Percentiles rank a stretch among this genome's conserved stretches.
These are phyloP conservation scores for Mugil cephalus DNA, from an alignment of 2,113 vertebrate species.

Conservation along the genomic window DNA sequence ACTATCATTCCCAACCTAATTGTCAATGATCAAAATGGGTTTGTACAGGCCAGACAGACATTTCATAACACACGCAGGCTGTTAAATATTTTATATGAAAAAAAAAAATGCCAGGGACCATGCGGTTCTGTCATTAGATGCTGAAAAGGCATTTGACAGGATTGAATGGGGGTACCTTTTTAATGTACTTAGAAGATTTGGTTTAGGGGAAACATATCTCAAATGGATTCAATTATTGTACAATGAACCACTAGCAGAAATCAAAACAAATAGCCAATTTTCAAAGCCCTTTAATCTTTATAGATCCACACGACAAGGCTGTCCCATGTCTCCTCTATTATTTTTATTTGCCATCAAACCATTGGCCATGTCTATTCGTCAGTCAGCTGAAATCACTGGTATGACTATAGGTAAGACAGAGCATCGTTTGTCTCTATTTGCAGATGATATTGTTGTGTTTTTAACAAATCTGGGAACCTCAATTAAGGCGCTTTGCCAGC, in stretches of 20 bases:
- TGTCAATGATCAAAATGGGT: constrained; percentile 5
- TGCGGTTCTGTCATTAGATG: constrained; percentile 1
- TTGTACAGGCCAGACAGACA: not conserved
- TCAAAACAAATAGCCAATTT: not conserved
- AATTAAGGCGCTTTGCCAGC: too few relatives aligned
- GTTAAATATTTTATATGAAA: not conserved
- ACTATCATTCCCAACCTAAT: not conserved
- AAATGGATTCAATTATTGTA: constrained; percentile 8
- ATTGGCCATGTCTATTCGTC: not conserved
- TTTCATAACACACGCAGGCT: not conserved
- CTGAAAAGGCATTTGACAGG: not conserved
- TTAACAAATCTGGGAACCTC: not conserved
- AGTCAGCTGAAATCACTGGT: not conserved
- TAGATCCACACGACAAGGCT: not conserved
- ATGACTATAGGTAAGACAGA: not conserved
- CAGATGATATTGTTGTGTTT: constrained; percentile 7
- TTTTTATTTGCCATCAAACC: constrained; percentile 2
- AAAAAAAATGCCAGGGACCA: not conserved
- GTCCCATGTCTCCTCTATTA: not conserved
- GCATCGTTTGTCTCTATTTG: constrained; percentile 1
- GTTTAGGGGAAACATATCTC: not conserved
- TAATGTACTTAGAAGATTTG: constrained; percentile 2
- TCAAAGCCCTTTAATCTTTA: not conserved
- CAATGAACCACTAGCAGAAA: not conserved
- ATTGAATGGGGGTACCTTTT: too few relatives aligned